Conservation (phyloP, 1,140 invertebrate genomes). For the Rhizoglyphus robini region DNA sequence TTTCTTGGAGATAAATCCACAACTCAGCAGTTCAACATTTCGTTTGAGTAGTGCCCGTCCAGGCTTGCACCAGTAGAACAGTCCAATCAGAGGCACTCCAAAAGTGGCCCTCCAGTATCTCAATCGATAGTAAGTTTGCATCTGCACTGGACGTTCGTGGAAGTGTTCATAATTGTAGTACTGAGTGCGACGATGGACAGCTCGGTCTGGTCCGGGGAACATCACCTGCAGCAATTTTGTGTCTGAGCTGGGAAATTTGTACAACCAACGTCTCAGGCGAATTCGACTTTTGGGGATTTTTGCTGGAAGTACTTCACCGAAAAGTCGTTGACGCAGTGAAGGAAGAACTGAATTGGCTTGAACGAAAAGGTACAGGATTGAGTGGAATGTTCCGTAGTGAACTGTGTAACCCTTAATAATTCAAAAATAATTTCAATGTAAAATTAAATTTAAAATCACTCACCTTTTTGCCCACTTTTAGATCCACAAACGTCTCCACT, state of each 20-base stretch:
- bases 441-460: not conserved
- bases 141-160: not conserved
- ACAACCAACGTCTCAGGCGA: not conserved
- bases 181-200: not conserved
- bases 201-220: not conserved
- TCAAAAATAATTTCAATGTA: too few relatives aligned
- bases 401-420: too few relatives aligned
- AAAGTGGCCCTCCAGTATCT: too few relatives aligned
- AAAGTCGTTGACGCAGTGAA: not conserved
- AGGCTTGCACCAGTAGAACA: not conserved
- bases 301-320: not conserved
- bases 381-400: not conserved
- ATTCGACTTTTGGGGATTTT: not conserved
- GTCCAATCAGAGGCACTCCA: not conserved
- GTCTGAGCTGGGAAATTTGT: not conserved
- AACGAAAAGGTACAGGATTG: not conserved
- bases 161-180: not conserved
- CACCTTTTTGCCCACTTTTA: not conserved
- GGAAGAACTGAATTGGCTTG: not conserved
- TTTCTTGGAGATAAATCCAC: not conserved
- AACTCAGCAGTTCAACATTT: not conserved
- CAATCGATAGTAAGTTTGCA: not conserved
- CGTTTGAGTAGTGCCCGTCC: not conserved
- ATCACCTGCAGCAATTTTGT: not conserved
- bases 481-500: not conserved